phyloP scores from a whole-genome alignment of 2,797 vertebrate species.

The Amniataba percoides region DNA sequence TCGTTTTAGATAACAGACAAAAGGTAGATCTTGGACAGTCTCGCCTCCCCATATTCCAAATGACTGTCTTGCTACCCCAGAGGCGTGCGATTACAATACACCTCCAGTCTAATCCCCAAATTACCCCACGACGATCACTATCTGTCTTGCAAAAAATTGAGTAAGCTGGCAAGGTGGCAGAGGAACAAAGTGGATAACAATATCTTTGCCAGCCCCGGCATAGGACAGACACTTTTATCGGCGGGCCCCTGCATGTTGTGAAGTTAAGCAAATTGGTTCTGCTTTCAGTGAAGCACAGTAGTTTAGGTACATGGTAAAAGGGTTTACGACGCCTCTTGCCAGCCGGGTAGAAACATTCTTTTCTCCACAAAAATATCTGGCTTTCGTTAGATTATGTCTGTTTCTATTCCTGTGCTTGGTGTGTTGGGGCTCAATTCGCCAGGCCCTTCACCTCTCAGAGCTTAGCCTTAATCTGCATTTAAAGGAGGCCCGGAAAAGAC shows the following conservation, averaged over 20 bases:
- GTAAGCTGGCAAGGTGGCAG: conserved; percentile 71
- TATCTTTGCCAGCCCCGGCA: conserved; percentile 72
- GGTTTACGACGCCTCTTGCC: conserved; percentile 82
- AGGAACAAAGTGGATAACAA: conserved; percentile 82
- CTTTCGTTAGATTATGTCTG: conserved; percentile 87
- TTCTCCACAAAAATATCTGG: conserved; percentile 83
- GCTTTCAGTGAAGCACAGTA: conserved; percentile 80
- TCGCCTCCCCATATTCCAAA: conserved; percentile 49
- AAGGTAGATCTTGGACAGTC: conserved; percentile 47
- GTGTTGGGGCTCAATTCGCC: conserved; percentile 81
- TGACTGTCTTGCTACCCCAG: conserved; percentile 48
- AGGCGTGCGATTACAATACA: conserved; percentile 73
- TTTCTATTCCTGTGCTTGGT: conserved; percentile 82
- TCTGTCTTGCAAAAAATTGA: conserved; percentile 69
- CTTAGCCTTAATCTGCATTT: conserved; percentile 86
- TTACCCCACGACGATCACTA: conserved; percentile 72
- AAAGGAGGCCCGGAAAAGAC: conserved; percentile 77
- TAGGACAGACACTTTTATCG: conserved; percentile 79
- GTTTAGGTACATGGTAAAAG: conserved; percentile 81
- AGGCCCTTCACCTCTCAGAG: conserved; percentile 85
- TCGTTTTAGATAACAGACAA: conserved; percentile 56
- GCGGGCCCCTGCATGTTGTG: conserved; percentile 72
- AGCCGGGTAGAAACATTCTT: conserved; percentile 79
- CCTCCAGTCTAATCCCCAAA: conserved; percentile 78
- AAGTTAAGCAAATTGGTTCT: conserved; percentile 88